Conservation (phyloP, 2,113 vertebrate genomes). For the Oriolus oriolus region DNA sequence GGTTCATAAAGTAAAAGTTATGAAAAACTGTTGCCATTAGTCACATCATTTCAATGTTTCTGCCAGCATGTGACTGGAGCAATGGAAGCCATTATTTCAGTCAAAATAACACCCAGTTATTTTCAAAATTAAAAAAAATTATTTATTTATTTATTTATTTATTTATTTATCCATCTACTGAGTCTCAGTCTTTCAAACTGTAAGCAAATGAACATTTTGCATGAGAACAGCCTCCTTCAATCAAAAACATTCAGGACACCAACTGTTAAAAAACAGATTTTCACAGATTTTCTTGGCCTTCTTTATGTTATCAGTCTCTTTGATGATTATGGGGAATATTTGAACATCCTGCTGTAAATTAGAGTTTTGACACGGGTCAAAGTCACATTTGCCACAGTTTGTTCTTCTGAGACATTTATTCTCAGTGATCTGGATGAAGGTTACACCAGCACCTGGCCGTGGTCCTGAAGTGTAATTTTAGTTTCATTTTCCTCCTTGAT, state of each 20-base stretch:
- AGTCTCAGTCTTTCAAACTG: neutral
- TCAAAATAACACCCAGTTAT: neutral
- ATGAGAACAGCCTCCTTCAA: neutral
- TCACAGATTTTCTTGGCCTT: neutral
- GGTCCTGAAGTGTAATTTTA: neutral
- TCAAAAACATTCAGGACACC: neutral
- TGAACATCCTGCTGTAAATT: neutral
- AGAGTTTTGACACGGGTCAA: neutral
- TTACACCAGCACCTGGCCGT: neutral
- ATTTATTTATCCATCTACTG: rapidly evolving
- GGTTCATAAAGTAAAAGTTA: rapidly evolving
- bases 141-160: neutral
- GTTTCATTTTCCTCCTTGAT: neutral
- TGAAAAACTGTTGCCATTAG: neutral
- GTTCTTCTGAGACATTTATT: neutral
- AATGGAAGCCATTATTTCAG: neutral
- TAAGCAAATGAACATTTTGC: neutral
- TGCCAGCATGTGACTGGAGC: neutral
- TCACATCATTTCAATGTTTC: neutral
- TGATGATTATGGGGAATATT: neutral
- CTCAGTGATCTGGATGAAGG: neutral
- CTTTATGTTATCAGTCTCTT: neutral
- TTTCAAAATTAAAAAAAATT: neutral
- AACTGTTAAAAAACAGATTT: neutral
- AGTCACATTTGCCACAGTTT: neutral